Evolutionary conservation across 1,140 invertebrate species (phyloP).

Genomic region (Micrasema longulum): DNA sequence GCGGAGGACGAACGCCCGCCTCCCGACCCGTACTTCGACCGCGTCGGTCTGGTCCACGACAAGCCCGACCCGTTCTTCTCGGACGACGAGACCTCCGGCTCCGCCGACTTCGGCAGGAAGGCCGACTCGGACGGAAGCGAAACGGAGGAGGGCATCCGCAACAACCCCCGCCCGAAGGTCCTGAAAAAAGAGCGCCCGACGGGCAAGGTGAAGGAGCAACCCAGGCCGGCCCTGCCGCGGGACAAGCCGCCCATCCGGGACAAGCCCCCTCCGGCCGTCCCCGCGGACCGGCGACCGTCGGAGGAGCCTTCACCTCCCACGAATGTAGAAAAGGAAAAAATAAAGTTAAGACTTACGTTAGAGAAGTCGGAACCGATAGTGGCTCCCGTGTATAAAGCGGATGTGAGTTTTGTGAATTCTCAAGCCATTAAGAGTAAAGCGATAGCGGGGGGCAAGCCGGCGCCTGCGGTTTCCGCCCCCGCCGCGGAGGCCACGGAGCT

Average conservation of each 20-base stretch:
- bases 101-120: slow-evolving; percentile 62
- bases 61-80: slow-evolving; percentile 73
- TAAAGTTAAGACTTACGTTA: slow-evolving; percentile 86
- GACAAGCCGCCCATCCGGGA: not conserved
- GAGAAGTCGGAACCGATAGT: slow-evolving; percentile 83
- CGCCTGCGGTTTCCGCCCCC: slow-evolving; percentile 49
- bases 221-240: slow-evolving; percentile 1
- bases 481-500: slow-evolving; percentile 70
- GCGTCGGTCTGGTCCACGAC: slow-evolving; percentile 70
- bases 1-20: slow-evolving; percentile 58
- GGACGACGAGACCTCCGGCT: slow-evolving; percentile 69
- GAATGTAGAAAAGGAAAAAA: slow-evolving; percentile 68
- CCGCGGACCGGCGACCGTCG: slow-evolving; percentile 58
- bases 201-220: slow-evolving; percentile 23
- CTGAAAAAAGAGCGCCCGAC: slow-evolving; percentile 35
- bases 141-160: slow-evolving; percentile 66
- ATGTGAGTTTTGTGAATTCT: slow-evolving; percentile 75
- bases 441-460: slow-evolving; percentile 53
- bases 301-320: slow-evolving; percentile 60
- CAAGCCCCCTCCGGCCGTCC: slow-evolving; percentile 50
- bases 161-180: slow-evolving; percentile 29
- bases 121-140: slow-evolving; percentile 69
- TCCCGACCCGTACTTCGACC: slow-evolving; percentile 55
- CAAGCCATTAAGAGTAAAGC: slow-evolving; percentile 43
- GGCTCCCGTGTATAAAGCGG: slow-evolving; percentile 82